These are phyloP conservation scores for Phyllotreta striolata DNA, from an alignment of 2,888 invertebrate species.

Conservation along the genomic window DNA sequence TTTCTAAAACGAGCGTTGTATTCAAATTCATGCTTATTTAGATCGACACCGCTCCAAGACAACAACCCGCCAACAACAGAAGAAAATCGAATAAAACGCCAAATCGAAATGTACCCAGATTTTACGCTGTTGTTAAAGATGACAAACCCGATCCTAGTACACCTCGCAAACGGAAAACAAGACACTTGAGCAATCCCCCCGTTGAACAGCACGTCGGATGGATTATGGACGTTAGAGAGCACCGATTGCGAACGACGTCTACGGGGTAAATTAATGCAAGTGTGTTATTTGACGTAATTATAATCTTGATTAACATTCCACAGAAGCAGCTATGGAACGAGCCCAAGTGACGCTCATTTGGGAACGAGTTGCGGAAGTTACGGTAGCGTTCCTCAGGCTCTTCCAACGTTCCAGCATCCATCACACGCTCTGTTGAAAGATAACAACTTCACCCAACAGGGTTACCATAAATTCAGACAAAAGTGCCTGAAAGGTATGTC, in stretches of 20 bases:
- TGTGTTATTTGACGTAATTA: neutral
- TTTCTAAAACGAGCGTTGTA: neutral
- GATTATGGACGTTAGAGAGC: conserved; percentile 93
- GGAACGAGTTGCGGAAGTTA: conserved; percentile 82
- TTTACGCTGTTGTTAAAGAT: conserved; percentile 95
- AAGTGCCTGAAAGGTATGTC: conserved; percentile 86
- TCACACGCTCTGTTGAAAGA: conserved; percentile 93
- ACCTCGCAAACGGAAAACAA: conserved; percentile 86
- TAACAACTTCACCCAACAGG: conserved; percentile 97
- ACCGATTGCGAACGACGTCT: conserved; percentile 79
- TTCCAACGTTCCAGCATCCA: conserved; percentile 95
- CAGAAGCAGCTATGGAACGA: conserved; percentile 81
- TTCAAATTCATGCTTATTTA: conserved; percentile 21
- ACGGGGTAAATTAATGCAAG: conserved; percentile 66
- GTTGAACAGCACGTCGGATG: conserved; percentile 96
- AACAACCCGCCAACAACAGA: conserved; percentile 38
- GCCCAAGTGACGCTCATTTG: conserved; percentile 71
- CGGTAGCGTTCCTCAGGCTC: conserved; percentile 79
- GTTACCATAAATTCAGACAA: conserved; percentile 95
- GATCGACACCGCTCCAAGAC: conserved; percentile 36
- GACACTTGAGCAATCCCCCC: conserved; percentile 93
- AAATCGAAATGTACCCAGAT: conserved; percentile 76
- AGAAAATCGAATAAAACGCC: conserved; percentile 35
- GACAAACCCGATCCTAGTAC: conserved; percentile 69
- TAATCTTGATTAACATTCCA: conserved; percentile 1